phyloP scores from a whole-genome alignment of 1,140 invertebrate species.

The Magallana ariakensis region DNA sequence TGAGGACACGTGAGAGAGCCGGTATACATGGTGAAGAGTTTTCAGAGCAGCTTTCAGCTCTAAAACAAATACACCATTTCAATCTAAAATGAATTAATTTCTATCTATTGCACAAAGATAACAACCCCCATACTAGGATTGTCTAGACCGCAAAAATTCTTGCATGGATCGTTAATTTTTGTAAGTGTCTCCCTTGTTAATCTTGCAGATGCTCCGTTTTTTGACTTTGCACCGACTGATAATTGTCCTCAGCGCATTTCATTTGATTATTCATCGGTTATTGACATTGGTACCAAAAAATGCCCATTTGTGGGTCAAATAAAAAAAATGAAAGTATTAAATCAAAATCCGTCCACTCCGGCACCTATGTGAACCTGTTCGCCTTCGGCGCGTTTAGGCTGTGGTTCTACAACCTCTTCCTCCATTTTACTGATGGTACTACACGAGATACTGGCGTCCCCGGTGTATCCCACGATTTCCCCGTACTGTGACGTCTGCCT shows the following conservation, averaged over 20 bases:
- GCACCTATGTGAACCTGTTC: constrained; percentile 18
- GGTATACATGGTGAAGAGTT: too few species aligned
- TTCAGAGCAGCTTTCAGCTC: too few species aligned
- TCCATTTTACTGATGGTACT: constrained; percentile 61
- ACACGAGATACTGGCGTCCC: constrained; percentile 65
- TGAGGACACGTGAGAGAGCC: too few species aligned
- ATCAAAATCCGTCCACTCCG: neutral
- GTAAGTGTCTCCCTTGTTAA: neutral
- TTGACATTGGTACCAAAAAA: too few species aligned
- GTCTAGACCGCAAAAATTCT: neutral
- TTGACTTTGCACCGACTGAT: too few species aligned
- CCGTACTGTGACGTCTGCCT: constrained; percentile 81
- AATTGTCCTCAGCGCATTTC: too few species aligned
- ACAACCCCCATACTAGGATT: too few species aligned
- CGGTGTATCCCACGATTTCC: constrained; percentile 72
- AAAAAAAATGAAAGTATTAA: too few species aligned
- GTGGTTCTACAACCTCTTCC: constrained; percentile 69
- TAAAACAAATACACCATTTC: too few species aligned
- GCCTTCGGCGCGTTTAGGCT: constrained; percentile 59
- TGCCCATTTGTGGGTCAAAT: too few species aligned
- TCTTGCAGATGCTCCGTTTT: too few species aligned
- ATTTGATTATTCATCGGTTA: too few species aligned
- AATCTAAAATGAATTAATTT: neutral
- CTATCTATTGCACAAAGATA: neutral
- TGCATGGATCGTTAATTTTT: neutral